These are phyloP conservation scores for Lobophora halterata DNA, from an alignment of 2,888 invertebrate genomes.

Conservation along the genomic window DNA sequence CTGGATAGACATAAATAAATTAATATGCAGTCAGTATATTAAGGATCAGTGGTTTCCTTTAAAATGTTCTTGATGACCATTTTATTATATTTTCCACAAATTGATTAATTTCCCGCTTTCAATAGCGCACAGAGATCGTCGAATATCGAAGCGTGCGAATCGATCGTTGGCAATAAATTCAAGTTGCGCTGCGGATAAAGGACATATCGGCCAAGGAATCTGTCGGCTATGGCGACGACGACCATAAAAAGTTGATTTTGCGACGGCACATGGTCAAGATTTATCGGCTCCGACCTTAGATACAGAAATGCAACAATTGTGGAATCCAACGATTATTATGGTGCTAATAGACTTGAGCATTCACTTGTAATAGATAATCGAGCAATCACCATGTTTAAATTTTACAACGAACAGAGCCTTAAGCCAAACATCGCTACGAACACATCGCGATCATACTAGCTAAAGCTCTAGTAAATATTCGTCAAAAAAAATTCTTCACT, in stretches of 20 bases:
- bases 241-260: conserved; percentile 68
- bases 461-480: too few species aligned
- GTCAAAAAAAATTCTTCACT: too few species aligned
- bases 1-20: too few species aligned
- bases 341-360: conserved; percentile 13
- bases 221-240: conserved; percentile 50
- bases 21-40: too few species aligned
- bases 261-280: conserved; percentile 62
- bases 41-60: too few species aligned
- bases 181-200: conserved; percentile 47
- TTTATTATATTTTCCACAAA: not conserved
- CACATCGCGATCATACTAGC: too few species aligned
- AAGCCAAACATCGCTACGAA: too few species aligned
- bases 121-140: conserved; percentile 39
- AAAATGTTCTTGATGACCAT: too few species aligned
- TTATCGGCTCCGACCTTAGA: conserved; percentile 64
- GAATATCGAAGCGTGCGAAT: conserved; percentile 51
- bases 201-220: conserved; percentile 67
- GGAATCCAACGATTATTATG: conserved; percentile 54
- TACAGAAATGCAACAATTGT: conserved; percentile 43
- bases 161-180: conserved; percentile 51
- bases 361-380: not conserved
- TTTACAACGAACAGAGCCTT: too few species aligned
- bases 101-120: conserved; percentile 30
- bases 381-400: too few species aligned